Base-by-base conservation (phyloP, 2,888 invertebrate genomes). In the Gastracanthus pulcherrimus region DNA sequence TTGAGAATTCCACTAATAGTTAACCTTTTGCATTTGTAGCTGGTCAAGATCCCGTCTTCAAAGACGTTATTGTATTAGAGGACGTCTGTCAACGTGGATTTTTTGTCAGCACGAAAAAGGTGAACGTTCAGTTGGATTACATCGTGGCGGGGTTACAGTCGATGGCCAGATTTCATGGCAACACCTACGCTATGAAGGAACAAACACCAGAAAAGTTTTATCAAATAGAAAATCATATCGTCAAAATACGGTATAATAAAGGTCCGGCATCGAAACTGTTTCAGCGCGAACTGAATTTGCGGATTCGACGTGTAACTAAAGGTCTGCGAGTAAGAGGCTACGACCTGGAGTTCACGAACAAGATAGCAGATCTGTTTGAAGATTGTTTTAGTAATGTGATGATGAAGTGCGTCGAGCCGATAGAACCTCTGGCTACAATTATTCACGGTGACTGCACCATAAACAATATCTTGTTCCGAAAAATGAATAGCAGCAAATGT, bases 381-480 rank as follows among this genome's bases (percentile, higher is more conserved):
- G 75, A 87, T 74, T 77, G 75, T 2, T 88, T 81, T 34, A 29
- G 74, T 6, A 83, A 84, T 0, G 66, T 87, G 7, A 19, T 88
- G 36, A 0, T 86, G 23, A 83, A 86, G 13, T 34, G 71, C 3
- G 0, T 83, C 0, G 11, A 84, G 19, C 84, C 88, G 0, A 76
- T 80, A 0, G 90, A 90, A 60, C 90, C 90, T 1, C 70, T 91
- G 0, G 87, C 90, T 1, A 88, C 88, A 0, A 13, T 91, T 1
- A 87, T 89, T 74, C 90, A 91, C 67, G 91, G 90, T 0, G 91
- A 90, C 55, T 89, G 88, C 55, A 88, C 90, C 0, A 81, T 87
- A 41, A 88, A 89, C 72, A 91, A 91, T 69, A 66, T 86, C 3
- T 78, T 91, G 13, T 90, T 87, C 69, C 85, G 85, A 5, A 76